phyloP scores from a whole-genome alignment of 2,113 vertebrate genomes.

The Suncus etruscus region DNA sequence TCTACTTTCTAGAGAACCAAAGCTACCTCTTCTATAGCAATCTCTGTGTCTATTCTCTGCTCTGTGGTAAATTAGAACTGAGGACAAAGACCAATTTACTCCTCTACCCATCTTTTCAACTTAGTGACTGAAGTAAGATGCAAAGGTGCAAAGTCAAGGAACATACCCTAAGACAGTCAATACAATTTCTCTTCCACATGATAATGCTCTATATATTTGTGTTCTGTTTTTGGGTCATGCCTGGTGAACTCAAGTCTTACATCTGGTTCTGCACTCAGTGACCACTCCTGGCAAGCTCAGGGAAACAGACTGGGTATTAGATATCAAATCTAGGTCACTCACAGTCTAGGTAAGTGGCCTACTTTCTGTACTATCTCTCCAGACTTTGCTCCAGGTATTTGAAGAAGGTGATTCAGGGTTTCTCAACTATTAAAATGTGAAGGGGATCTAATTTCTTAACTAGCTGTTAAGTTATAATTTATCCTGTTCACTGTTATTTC shows the following conservation, averaged over 20 bases:
- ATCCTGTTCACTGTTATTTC: background rate
- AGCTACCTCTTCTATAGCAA: background rate
- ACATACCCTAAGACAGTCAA: background rate
- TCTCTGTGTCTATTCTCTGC: background rate
- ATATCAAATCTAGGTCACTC: no score
- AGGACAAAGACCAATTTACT: background rate
- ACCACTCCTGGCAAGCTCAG: no score
- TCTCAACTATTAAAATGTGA: background rate
- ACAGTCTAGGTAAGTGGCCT: no score
- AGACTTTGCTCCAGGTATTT: background rate
- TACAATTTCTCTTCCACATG: conserved; percentile 3
- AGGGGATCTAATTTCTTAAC: background rate
- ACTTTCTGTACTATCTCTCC: no score
- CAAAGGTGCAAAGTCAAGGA: background rate
- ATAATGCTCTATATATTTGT: background rate
- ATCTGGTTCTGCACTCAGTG: no score
- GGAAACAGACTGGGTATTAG: no score
- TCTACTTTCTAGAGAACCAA: background rate
- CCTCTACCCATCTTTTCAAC: background rate
- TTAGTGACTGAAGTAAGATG: background rate
- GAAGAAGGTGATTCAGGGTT: background rate
- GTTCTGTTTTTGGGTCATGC: no score
- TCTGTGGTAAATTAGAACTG: background rate
- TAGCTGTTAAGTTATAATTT: no score
- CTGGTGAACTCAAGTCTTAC: no score